Conservation (phyloP, 2,888 invertebrate species). For the Drosophila helvetica region DNA sequence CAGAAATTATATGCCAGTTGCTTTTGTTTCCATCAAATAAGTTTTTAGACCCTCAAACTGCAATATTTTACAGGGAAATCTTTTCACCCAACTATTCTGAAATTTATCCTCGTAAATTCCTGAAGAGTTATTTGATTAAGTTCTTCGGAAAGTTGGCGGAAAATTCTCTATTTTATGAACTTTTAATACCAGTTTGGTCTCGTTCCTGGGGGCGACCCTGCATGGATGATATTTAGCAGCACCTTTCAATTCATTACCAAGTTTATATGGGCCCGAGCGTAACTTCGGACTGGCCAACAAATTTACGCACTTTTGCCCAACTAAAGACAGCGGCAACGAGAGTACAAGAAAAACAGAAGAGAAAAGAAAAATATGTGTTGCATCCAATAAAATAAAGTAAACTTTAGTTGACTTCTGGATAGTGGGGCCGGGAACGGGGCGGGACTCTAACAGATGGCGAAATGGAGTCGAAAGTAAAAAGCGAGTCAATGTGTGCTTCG, state of each 20-base stretch:
- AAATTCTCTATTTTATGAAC: constrained; percentile 21
- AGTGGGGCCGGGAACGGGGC: constrained; percentile 9
- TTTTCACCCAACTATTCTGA: not conserved
- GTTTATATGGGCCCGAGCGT: constrained; percentile 56
- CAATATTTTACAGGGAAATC: not conserved
- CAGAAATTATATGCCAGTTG: too few relatives aligned
- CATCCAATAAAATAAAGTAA: constrained; percentile 65
- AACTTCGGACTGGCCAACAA: constrained; percentile 49
- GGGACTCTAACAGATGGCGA: constrained; percentile 27
- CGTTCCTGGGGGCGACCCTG: too few relatives aligned
- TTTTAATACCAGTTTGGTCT: constrained; percentile 33
- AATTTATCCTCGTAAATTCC: not conserved
- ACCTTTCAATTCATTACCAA: constrained; percentile 78
- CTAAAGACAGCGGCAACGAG: constrained; percentile 10
- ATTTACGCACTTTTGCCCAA: constrained; percentile 49
- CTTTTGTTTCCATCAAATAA: too few relatives aligned
- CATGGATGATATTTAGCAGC: constrained; percentile 25
- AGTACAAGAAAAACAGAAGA: constrained; percentile 22
- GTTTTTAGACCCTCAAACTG: too few relatives aligned
- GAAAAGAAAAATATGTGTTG: constrained; percentile 50
- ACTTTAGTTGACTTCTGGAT: constrained; percentile 24
- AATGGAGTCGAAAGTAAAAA: constrained; percentile 51
- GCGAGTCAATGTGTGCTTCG: constrained; percentile 46
- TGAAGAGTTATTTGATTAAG: constrained; percentile 20
- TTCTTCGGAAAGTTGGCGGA: constrained; percentile 14